Evolutionary conservation across 2,797 vertebrate genomes (phyloP).

Genomic region (Hafferia zeledoni): DNA sequence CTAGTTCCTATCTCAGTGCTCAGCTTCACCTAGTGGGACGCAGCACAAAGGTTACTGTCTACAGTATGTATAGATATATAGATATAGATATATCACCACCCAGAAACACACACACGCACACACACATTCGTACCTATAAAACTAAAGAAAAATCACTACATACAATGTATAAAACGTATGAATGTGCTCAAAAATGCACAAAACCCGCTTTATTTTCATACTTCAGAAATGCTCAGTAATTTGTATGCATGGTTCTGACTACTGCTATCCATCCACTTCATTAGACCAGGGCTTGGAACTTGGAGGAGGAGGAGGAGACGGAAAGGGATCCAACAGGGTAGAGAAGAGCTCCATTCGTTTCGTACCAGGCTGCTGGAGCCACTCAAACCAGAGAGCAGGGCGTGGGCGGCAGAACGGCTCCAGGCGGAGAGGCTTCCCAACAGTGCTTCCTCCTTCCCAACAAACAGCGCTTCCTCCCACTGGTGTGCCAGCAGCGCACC

Average conservation of each 20-base stretch:
- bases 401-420: fast-evolving
- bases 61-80: background rate
- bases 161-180: slow-evolving; percentile 76
- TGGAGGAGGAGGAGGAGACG: background rate
- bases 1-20: slow-evolving; percentile 31
- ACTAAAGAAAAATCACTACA: slow-evolving; percentile 72
- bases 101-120: background rate
- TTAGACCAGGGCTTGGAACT: slow-evolving; percentile 8
- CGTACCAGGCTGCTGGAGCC: background rate
- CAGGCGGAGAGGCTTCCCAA: background rate
- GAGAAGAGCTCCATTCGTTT: background rate
- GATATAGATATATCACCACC: background rate
- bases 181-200: slow-evolving; percentile 81
- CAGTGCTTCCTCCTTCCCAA: background rate
- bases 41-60: slow-evolving; percentile 26
- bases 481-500: background rate
- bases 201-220: slow-evolving; percentile 75
- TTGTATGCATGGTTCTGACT: slow-evolving; percentile 31
- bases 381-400: background rate
- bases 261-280: slow-evolving; percentile 19
- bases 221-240: slow-evolving; percentile 65
- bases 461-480: background rate
- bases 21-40: slow-evolving; percentile 19
- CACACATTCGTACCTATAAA: slow-evolving; percentile 40
- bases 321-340: background rate